Evolutionary conservation across 2,113 vertebrate species (phyloP).

Genomic region (Podocnemis expansa): DNA sequence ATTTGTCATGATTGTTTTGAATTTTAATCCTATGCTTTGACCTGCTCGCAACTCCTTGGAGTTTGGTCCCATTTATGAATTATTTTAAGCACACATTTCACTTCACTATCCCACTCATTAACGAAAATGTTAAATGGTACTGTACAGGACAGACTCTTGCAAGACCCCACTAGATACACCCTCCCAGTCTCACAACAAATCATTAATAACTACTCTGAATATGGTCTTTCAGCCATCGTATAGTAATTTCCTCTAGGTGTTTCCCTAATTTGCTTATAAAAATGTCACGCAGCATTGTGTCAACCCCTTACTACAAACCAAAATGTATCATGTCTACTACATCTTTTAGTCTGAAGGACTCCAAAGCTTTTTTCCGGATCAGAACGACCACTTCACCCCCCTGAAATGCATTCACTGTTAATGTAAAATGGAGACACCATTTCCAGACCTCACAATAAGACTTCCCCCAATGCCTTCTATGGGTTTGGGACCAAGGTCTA

Average conservation of each 20-base stretch:
- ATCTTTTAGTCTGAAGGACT: neutral
- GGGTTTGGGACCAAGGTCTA: neutral
- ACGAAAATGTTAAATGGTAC: neutral
- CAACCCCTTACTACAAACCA: neutral
- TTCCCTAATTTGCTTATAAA: neutral
- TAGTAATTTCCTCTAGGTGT: neutral
- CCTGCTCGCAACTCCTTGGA: neutral
- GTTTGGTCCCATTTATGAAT: neutral
- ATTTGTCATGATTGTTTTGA: neutral
- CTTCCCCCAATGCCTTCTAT: neutral
- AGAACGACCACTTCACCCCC: neutral
- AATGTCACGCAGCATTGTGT: neutral
- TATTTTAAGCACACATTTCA: neutral
- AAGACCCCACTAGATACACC: neutral
- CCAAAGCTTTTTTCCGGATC: neutral
- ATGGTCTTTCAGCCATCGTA: neutral
- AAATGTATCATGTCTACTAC: neutral
- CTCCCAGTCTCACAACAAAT: neutral
- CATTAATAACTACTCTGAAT: neutral
- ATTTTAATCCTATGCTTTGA: neutral
- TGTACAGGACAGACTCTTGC: neutral
- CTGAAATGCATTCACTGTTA: accelerated
- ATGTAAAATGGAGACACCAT: neutral
- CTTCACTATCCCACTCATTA: neutral
- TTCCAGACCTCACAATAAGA: neutral